phyloP scores from a whole-genome alignment of 2,888 invertebrate species.

The Papilio protenor region DNA sequence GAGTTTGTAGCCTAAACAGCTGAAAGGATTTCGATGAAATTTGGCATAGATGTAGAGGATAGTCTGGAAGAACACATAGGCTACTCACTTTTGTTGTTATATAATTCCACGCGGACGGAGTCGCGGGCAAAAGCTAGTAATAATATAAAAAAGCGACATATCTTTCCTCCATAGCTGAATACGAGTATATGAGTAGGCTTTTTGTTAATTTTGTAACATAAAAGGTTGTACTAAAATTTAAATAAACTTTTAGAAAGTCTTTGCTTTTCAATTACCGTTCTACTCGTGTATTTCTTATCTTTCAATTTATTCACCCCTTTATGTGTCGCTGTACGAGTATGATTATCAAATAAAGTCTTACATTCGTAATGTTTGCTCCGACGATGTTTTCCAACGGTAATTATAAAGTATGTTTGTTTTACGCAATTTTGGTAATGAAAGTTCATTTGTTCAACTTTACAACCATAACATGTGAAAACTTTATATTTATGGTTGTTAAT shows the following conservation, averaged over 20 bases:
- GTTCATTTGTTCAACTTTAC: constrained; percentile 15
- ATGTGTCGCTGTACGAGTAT: constrained; percentile 5
- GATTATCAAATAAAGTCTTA: constrained; percentile 15
- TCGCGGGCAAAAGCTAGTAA: too few relatives aligned
- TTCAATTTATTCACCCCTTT: constrained; percentile 19
- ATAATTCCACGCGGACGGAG: too few relatives aligned
- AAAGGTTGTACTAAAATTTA: not conserved
- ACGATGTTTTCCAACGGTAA: constrained; percentile 19
- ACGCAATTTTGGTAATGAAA: constrained; percentile 23
- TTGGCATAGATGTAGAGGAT: too few relatives aligned
- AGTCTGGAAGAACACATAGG: too few relatives aligned
- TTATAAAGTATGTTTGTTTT: constrained; percentile 20
- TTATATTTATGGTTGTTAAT: constrained; percentile 20
- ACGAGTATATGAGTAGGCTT: not conserved
- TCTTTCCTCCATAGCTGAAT: not conserved
- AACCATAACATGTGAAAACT: constrained; percentile 19
- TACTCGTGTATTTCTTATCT: constrained; percentile 18
- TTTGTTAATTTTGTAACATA: not conserved
- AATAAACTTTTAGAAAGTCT: not conserved
- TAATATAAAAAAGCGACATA: too few relatives aligned
- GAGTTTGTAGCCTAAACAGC: too few relatives aligned
- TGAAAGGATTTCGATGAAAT: too few relatives aligned
- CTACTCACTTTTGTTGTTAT: too few relatives aligned
- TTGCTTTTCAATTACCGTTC: not conserved
- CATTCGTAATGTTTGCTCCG: constrained; percentile 10